A percentile compares a stretch with the other conserved stretches of the same genome.
phyloP scores from a whole-genome alignment of 92 coral and sea anemone genomes.

The Porites evermanni region DNA sequence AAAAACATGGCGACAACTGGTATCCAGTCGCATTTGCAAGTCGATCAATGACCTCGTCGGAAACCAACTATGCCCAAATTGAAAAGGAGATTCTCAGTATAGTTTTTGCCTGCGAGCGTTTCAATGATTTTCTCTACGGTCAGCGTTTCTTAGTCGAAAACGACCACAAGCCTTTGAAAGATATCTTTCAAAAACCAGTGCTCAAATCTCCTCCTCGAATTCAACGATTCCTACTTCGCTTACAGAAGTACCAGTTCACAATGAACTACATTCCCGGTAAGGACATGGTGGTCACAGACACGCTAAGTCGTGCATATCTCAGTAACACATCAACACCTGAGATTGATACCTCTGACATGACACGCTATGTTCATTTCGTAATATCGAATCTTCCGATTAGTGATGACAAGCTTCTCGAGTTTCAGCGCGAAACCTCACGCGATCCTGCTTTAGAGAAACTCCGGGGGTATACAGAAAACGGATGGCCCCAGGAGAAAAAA shows the following conservation, averaged over 20 bases:
- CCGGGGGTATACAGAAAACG: conserved; percentile 5
- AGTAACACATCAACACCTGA: conserved; percentile 26
- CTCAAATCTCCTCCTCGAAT: conserved; percentile 25
- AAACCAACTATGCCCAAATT: conserved; percentile 47
- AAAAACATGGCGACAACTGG: conserved; percentile 30
- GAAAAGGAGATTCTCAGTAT: conserved; percentile 41
- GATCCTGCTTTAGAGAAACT: conserved; percentile 22
- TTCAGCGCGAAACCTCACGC: conserved; percentile 33
- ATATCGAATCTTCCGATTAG: conserved; percentile 50
- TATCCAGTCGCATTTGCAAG: conserved; percentile 47
- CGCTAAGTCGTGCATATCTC: conserved; percentile 12
- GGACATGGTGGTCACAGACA: conserved; percentile 10
- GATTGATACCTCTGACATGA: conserved; percentile 19
- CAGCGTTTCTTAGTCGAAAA: too few species aligned
- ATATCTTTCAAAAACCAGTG: conserved; percentile 16
- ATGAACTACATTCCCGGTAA: conserved; percentile 1
- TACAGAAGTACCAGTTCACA: conserved; percentile 2
- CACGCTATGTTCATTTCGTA: conserved; percentile 26
- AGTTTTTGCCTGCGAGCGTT: conserved; percentile 48
- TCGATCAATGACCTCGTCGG: conserved; percentile 39
- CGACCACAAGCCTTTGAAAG: neutral
- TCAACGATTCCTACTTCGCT: conserved; percentile 12
- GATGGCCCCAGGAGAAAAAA: conserved; percentile 32
- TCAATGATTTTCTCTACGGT: conserved; percentile 1
- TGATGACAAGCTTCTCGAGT: conserved; percentile 35